Evolutionary conservation across 2,113 vertebrate genomes (phyloP), one percentile per base, ranked within the genome.

Genomic region (Marcusenius ussheri): DNA sequence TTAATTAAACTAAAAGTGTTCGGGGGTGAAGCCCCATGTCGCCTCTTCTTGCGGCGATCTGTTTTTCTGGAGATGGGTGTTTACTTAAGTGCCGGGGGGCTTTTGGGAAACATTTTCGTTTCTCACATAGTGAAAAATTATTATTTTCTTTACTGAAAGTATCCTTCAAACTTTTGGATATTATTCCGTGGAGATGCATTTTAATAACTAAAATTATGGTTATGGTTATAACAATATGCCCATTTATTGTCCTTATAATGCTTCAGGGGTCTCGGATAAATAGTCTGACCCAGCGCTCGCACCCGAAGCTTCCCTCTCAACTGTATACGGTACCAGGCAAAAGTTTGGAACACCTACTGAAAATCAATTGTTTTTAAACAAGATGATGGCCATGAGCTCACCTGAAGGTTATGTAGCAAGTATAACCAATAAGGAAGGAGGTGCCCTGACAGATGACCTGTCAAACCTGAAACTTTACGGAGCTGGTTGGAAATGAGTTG

Each of bases 1-100:
- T 91, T 94, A 93, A 91, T 92, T 93, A 90, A 92, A 92, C 91
- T 93, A 11, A 70, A 90, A 90, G 91, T 90, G 74, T 88, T 91
- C 89, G 88, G 92, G 92, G 91, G 77, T 84, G 45, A 3, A 24
- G 24, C 21, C 3, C 62, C 10, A 13, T 0, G 9, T 24, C 3
- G 3, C 27, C n/a, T 70, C 62, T n/a, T 66, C 31, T 74, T 39
- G 6, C 27, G 4, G 13, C 5, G 70, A 39, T n/a, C 27, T 39
- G 35, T 39, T 80, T 80, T 15, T 39, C 1, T 31, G 24, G 47
- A 4, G 83, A 13, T 31, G 8, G 45, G 83, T 45, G 45, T 19
- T n/a, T 3, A 8, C 46, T 9, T 9, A 77, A 6, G 31, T 39
- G 31, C 27, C n/a, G 7, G 24, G 13, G 50, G 49, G 62, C 10